Conservation (phyloP, 2,113 vertebrate genomes). For the Acinonyx jubatus region DNA sequence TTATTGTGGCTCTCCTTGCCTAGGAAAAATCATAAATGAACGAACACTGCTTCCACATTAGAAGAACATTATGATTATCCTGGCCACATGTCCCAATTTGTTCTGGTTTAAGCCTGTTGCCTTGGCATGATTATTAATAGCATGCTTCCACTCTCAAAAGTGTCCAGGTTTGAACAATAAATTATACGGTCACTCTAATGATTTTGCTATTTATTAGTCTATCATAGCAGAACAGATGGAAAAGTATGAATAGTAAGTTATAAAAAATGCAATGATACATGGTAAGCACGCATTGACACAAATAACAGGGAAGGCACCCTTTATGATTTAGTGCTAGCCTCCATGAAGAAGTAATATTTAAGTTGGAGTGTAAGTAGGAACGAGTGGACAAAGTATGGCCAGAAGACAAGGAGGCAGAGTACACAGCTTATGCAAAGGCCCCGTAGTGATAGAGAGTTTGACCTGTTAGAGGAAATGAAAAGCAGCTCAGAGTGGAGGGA, state of each 20-base stretch:
- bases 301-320: background rate
- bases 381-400: background rate
- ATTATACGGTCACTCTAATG: background rate
- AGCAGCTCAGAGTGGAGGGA: background rate
- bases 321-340: background rate
- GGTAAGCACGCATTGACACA: background rate
- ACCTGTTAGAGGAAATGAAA: background rate
- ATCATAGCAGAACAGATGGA: background rate
- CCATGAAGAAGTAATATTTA: background rate
- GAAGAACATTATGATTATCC: background rate
- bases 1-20: background rate
- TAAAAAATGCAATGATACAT: background rate
- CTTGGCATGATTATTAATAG: background rate
- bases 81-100: background rate
- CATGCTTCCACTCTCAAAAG: background rate
- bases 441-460: background rate
- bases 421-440: background rate
- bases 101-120: background rate
- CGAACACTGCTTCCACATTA: background rate
- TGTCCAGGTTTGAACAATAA: background rate
- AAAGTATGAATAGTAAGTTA: background rate
- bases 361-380: background rate
- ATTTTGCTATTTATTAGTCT: background rate
- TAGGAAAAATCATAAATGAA: background rate
- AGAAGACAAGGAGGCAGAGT: background rate